Conservation (phyloP, 2,113 vertebrate genomes). For the Amphiprion percula region DNA sequence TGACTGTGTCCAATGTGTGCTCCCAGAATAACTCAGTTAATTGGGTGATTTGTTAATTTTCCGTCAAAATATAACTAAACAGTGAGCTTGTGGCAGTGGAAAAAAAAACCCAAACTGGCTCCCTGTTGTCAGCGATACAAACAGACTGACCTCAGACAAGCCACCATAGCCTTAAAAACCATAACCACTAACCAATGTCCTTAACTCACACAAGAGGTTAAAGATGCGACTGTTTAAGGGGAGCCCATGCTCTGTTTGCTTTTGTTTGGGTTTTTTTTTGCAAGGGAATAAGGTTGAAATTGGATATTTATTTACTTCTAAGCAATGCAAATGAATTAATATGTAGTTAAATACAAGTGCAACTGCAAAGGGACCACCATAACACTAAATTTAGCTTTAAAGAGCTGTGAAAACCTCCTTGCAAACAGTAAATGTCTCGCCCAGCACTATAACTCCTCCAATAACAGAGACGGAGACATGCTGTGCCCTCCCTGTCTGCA, state of each 20-base stretch:
- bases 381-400: conserved; percentile 45
- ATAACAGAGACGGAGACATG: conserved; percentile 58
- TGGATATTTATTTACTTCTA: conserved; percentile 8
- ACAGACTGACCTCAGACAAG: conserved; percentile 61
- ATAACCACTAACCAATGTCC: conserved; percentile 46
- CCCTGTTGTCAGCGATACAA: conserved; percentile 3
- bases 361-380: conserved; percentile 9
- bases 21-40: conserved; percentile 5
- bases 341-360: background rate
- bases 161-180: conserved; percentile 45
- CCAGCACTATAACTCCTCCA: conserved; percentile 45
- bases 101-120: conserved; percentile 5
- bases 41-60: background rate
- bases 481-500: conserved; percentile 40
- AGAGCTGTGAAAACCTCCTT: conserved; percentile 32
- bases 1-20: background rate
- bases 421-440: conserved; percentile 52
- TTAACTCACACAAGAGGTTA: conserved; percentile 17
- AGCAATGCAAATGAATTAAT: conserved; percentile 25
- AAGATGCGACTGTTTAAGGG: background rate
- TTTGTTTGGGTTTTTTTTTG: background rate
- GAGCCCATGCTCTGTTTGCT: background rate
- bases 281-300: background rate
- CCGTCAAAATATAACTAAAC: conserved; percentile 16
- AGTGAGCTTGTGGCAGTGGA: background rate